phyloP scores from a whole-genome alignment of 1,140 invertebrate genomes.

The Probaryconus sp. region DNA sequence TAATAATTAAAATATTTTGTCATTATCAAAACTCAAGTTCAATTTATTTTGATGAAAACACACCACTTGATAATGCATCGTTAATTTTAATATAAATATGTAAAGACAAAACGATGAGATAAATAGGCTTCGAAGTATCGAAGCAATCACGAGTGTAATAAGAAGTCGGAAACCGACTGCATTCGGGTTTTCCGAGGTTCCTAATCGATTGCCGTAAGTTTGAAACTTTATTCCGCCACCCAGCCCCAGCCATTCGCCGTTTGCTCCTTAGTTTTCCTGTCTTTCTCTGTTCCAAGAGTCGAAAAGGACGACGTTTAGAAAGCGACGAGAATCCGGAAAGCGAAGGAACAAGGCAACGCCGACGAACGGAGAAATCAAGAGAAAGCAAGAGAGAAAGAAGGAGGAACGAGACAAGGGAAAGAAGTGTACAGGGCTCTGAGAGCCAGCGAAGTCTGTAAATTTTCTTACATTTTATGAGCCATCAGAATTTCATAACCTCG shows the following conservation, averaged over 20 bases:
- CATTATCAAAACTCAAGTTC: too few species aligned
- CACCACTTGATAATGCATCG: too few species aligned
- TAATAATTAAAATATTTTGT: too few species aligned
- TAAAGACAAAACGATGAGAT: slow-evolving; percentile 7
- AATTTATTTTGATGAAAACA: too few species aligned
- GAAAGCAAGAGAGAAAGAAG: slow-evolving; percentile 24
- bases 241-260: slow-evolving; percentile 46
- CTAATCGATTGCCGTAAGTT: slow-evolving; percentile 77
- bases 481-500: slow-evolving; percentile 80
- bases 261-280: slow-evolving; percentile 61
- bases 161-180: slow-evolving; percentile 61
- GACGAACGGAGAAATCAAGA: slow-evolving; percentile 28
- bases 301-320: slow-evolving; percentile 41
- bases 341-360: slow-evolving; percentile 34
- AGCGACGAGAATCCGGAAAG: slow-evolving; percentile 51
- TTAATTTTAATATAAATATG: slow-evolving; percentile 43
- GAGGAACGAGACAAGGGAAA: slow-evolving; percentile 34
- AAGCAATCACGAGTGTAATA: slow-evolving; percentile 42
- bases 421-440: slow-evolving; percentile 42
- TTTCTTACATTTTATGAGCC: slow-evolving; percentile 80
- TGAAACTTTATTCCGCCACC: slow-evolving; percentile 74
- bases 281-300: slow-evolving; percentile 48
- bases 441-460: slow-evolving; percentile 77
- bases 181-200: slow-evolving; percentile 69
- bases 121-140: slow-evolving; percentile 27